Evolutionary conservation across 2,888 invertebrate genomes (phyloP).

Genomic region (Nebria salina): DNA sequence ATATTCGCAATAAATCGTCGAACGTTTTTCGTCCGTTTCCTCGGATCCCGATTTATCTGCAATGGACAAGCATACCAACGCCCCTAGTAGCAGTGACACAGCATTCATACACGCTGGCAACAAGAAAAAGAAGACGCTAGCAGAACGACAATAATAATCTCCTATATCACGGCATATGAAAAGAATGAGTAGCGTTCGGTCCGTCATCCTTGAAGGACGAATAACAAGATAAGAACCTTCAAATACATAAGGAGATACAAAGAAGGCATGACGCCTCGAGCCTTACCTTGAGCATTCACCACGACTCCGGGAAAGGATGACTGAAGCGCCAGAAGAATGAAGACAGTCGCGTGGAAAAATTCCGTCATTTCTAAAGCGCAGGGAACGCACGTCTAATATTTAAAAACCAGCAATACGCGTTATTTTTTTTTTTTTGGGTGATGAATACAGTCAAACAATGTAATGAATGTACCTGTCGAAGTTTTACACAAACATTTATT

Average conservation of each 20-base stretch:
- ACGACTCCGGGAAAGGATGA: neutral
- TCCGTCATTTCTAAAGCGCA: constrained; percentile 12
- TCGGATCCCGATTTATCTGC: constrained; percentile 4
- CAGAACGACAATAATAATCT: neutral
- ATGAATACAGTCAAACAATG: neutral
- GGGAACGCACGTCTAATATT: constrained; percentile 7
- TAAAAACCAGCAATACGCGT: neutral
- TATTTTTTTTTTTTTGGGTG: neutral
- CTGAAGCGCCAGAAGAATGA: constrained; percentile 13
- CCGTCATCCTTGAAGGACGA: constrained; percentile 10
- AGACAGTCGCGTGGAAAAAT: neutral
- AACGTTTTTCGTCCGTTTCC: constrained; percentile 12
- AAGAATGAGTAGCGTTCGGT: neutral
- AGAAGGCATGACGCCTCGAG: neutral
- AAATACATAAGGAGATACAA: neutral
- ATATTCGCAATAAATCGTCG: constrained; percentile 4
- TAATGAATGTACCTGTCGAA: neutral
- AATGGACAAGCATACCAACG: constrained; percentile 12
- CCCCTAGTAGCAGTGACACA: neutral
- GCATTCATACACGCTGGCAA: neutral
- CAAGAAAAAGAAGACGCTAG: neutral
- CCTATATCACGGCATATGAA: neutral
- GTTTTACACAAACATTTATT: neutral
- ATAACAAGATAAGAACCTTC: neutral
- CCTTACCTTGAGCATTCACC: constrained; percentile 29